A percentile compares a stretch with the other conserved stretches of the same genome.
Evolutionary conservation across 2,888 invertebrate species (phyloP).

Genomic region (Drymonia ruficornis): DNA sequence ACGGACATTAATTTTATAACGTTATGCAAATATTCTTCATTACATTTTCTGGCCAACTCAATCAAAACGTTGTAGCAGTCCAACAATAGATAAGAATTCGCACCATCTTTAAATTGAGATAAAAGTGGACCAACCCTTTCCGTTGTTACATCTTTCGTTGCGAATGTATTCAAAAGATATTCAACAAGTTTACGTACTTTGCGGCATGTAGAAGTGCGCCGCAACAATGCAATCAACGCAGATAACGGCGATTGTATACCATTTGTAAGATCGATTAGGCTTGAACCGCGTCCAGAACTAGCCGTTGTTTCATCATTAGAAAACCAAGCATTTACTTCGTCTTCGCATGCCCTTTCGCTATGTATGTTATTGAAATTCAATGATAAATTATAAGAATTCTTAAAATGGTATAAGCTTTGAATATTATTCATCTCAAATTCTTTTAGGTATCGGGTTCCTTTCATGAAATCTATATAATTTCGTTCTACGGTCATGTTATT

Average conservation of each 20-base stretch:
- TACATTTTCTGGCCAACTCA: constrained; percentile 60
- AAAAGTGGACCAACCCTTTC: constrained; percentile 44
- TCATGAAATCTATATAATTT: constrained; percentile 78
- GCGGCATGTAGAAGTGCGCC: constrained; percentile 61
- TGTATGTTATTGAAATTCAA: constrained; percentile 62
- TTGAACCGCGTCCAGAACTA: constrained; percentile 57
- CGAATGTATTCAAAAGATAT: constrained; percentile 49
- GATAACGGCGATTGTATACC: constrained; percentile 49
- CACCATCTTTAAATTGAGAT: constrained; percentile 59
- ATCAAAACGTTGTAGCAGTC: constrained; percentile 61
- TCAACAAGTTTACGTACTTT: constrained; percentile 65
- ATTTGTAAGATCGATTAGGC: constrained; percentile 55
- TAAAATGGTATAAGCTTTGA: constrained; percentile 71
- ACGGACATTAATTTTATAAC: constrained; percentile 57
- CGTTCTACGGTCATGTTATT: constrained; percentile 58
- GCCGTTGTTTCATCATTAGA: constrained; percentile 41
- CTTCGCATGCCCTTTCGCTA: constrained; percentile 52
- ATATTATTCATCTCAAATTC: constrained; percentile 56
- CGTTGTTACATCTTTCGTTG: constrained; percentile 26
- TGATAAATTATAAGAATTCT: constrained; percentile 64
- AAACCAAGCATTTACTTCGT: constrained; percentile 50
- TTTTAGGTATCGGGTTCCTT: constrained; percentile 62
- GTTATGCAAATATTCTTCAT: constrained; percentile 68
- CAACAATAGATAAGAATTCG: constrained; percentile 58
- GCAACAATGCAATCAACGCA: constrained; percentile 54